Conservation (phyloP, 2,888 invertebrate genomes). For the Pomacea canaliculata region DNA sequence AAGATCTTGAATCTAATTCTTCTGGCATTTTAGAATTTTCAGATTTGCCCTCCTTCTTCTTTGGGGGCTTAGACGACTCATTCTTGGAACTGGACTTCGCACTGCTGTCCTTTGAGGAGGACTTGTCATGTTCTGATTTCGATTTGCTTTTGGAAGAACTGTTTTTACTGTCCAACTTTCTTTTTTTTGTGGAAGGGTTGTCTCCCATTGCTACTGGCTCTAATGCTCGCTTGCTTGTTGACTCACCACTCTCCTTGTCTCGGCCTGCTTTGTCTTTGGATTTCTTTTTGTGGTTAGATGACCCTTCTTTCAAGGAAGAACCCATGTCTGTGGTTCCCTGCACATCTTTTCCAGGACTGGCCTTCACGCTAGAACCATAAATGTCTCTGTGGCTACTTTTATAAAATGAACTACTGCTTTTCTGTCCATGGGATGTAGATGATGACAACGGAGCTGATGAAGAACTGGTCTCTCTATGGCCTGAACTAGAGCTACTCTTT, state of each 20-base stretch:
- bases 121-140: slow-evolving; percentile 16
- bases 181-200: background rate
- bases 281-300: background rate
- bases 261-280: slow-evolving; percentile 2
- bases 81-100: slow-evolving; percentile 26
- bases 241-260: slow-evolving; percentile 1
- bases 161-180: background rate
- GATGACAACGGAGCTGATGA: background rate
- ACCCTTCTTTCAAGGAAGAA: background rate
- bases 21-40: slow-evolving; percentile 14
- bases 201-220: background rate
- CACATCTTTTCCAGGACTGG: background rate
- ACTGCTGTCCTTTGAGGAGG: slow-evolving; percentile 31
- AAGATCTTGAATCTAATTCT: slow-evolving; percentile 15
- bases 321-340: background rate
- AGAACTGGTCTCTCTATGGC: background rate
- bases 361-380: background rate
- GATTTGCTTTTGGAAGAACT: slow-evolving; percentile 24
- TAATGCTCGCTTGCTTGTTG: background rate
- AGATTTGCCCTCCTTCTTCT: slow-evolving; percentile 5
- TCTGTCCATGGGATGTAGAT: background rate
- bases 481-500: slow-evolving; percentile 6
- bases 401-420: background rate
- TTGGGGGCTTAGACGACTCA: slow-evolving; percentile 27
- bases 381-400: slow-evolving; percentile 1